phyloP scores from a whole-genome alignment of 35 echinoderm and acorn worm species.

The Eucidaris tribuloides region DNA sequence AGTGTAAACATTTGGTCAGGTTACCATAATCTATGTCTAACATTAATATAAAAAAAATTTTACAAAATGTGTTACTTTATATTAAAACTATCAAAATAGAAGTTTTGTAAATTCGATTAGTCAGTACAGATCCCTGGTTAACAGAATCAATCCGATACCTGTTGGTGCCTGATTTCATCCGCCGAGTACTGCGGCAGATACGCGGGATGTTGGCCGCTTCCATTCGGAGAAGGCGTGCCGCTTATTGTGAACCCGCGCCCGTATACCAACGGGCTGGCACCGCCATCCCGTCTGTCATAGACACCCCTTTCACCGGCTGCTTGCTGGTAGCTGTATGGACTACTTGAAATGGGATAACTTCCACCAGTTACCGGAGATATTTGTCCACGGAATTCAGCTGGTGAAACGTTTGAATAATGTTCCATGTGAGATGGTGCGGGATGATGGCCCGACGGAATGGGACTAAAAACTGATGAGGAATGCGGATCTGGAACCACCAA shows the following conservation, averaged over 20 bases:
- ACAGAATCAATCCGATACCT: no score
- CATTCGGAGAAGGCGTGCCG: constrained; percentile 15
- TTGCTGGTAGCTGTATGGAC: neutral
- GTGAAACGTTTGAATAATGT: neutral
- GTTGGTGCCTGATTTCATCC: no score
- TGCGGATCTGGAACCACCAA: constrained; percentile 7
- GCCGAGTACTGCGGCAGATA: no score
- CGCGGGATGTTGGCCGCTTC: no score
- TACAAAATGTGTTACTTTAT: no score
- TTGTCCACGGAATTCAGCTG: neutral
- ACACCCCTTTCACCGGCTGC: neutral
- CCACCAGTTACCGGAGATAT: neutral
- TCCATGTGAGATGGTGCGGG: constrained; percentile 11
- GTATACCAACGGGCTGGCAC: neutral
- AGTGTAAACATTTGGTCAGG: no score
- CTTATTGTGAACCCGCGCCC: constrained; percentile 8
- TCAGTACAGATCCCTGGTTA: no score
- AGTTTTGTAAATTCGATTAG: no score
- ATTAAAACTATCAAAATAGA: no score
- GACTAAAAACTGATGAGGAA: no score
- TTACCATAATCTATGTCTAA: no score
- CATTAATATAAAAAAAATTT: no score
- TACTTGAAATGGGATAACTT: neutral
- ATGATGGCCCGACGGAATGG: neutral
- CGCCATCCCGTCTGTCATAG: neutral